phyloP scores from a whole-genome alignment of 2,113 vertebrate genomes.

The Tonatia bakeri region DNA sequence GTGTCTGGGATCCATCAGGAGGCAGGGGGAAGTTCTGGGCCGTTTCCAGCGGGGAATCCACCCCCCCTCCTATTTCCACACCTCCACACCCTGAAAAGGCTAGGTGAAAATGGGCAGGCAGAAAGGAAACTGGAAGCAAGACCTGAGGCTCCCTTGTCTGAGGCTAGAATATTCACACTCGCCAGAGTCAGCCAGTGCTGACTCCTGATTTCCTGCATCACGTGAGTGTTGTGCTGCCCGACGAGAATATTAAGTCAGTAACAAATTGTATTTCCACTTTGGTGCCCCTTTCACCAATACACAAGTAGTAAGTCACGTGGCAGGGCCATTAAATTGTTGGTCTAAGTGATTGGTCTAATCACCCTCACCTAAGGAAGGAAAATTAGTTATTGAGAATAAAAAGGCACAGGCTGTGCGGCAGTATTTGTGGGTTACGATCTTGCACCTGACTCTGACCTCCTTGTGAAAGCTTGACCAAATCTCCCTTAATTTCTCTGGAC shows the following conservation, averaged over 20 bases:
- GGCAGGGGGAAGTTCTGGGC: not conserved
- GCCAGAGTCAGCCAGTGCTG: not conserved
- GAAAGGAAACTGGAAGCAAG: not conserved
- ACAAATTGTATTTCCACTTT: not conserved
- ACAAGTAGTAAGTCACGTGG: not conserved
- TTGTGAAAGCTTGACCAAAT: not conserved
- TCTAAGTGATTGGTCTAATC: not conserved
- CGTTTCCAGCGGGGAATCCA: not conserved
- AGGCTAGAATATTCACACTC: not conserved
- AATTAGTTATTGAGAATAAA: not conserved
- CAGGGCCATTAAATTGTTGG: not conserved
- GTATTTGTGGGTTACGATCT: not conserved
- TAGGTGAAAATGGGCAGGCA: not conserved
- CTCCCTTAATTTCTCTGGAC: not conserved
- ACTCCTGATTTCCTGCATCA: not conserved
- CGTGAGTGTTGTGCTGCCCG: not conserved
- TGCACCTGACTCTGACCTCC: not conserved
- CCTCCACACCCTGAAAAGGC: not conserved
- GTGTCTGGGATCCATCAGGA: not conserved
- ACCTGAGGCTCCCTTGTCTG: not conserved
- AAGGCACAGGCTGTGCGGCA: not conserved
- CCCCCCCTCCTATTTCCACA: not conserved
- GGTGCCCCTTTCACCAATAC: not conserved
- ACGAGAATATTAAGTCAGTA: not conserved
- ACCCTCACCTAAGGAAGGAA: not conserved